Conservation (phyloP, 2,113 vertebrate genomes). For the Nerophis lumbriciformis region DNA sequence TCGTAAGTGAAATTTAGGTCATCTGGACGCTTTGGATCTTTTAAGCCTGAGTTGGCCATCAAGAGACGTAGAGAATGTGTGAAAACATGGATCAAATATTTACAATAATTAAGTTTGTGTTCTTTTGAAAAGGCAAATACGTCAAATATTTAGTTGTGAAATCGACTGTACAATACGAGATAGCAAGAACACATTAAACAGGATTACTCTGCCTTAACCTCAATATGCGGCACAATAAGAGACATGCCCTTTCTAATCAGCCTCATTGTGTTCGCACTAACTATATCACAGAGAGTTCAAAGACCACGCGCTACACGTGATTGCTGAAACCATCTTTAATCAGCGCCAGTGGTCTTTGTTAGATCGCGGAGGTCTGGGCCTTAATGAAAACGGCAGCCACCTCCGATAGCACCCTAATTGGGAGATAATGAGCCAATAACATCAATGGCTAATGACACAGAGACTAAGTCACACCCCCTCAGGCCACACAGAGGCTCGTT, state of each 20-base stretch:
- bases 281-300: constrained; percentile 68
- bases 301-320: constrained; percentile 59
- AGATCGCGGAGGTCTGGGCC: constrained; percentile 60
- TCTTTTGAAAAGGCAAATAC: constrained; percentile 45
- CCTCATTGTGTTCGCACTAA: constrained; percentile 63
- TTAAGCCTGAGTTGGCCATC: constrained; percentile 33
- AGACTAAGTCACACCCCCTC: constrained; percentile 64
- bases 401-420: constrained; percentile 71
- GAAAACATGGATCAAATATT: constrained; percentile 9
- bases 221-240: constrained; percentile 64
- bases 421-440: constrained; percentile 73
- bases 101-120: constrained; percentile 32
- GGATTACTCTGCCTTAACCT: constrained; percentile 63
- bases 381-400: constrained; percentile 67
- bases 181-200: constrained; percentile 55
- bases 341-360: constrained; percentile 63
- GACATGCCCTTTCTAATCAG: constrained; percentile 67
- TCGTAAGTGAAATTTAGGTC: no score
- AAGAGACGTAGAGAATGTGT: constrained; percentile 13
- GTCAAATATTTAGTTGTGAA: constrained; percentile 41
- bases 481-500: constrained; percentile 65
- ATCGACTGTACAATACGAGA: constrained; percentile 53
- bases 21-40: no score
- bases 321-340: constrained; percentile 69
- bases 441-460: constrained; percentile 71